These are phyloP conservation scores for Alauda arvensis DNA, from an alignment of 2,797 vertebrate species.

Conservation along the genomic window DNA sequence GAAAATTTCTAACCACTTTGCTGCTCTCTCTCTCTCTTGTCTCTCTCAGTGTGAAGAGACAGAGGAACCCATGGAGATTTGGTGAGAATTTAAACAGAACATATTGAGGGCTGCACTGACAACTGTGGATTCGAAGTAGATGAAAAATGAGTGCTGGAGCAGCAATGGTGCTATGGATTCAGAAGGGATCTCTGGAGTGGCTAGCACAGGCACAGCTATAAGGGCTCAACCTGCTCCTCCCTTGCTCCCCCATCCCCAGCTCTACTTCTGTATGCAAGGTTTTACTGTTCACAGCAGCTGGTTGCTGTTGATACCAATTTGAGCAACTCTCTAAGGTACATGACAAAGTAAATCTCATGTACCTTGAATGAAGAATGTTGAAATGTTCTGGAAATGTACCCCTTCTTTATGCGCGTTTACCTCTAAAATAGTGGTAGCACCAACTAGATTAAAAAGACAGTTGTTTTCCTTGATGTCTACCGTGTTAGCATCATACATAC, in stretches of 20 bases:
- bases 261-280: neutral
- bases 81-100: conserved; percentile 33
- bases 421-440: neutral
- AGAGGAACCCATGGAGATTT: conserved; percentile 31
- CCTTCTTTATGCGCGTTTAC: neutral
- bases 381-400: neutral
- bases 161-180: neutral
- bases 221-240: neutral
- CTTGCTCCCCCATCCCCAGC: neutral
- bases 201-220: neutral
- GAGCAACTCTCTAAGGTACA: neutral
- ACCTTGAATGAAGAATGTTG: neutral
- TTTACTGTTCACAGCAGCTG: conserved; percentile 6
- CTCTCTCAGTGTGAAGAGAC: conserved; percentile 37
- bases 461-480: neutral
- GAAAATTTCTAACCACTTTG: conserved; percentile 44
- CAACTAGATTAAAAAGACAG: neutral
- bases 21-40: conserved; percentile 22
- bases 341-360: neutral
- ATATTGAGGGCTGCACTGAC: conserved; percentile 40
- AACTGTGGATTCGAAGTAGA: conserved; percentile 17
- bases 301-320: neutral
- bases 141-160: conserved; percentile 28
- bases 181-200: neutral
- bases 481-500: neutral